Base-by-base conservation (phyloP, 2,113 vertebrate genomes). In the Laticauda laticaudata region DNA sequence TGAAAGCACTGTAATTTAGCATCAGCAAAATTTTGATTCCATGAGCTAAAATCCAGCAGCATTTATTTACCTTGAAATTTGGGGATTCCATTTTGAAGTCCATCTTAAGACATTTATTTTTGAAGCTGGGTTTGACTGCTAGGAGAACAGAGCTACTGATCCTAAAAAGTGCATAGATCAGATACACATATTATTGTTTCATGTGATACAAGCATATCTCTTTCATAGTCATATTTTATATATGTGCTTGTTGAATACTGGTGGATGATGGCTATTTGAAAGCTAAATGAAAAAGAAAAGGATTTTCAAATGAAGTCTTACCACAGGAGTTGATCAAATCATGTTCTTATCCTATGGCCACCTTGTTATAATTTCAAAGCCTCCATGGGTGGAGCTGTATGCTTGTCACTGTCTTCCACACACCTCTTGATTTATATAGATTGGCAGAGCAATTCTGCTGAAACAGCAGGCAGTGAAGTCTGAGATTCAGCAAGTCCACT, bases 401-500 rank as follows among this genome's bases (percentile, higher is more conserved):
- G 88, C 88, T 59, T 87, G 81, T 92, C 90, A 85, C 75, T 93
- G 87, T 93, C 93, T 93, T 91, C 64, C 45, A 85, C 24, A 53
- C 86, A 93, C 64, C 61, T 48, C 91, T 93, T 90, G 93, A 90
- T 94, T 90, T 57, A 94, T 87, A 75, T 88, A 8, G 88, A 90
- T 91, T 90, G 93, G 91, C 93, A 64, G 55, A 61, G n/a, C 81
- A 43, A 88, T 91, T 89, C 90, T 91, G 93, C 90, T 88, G 90
- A 91, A 90, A n/a, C 85, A 57, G 93, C 88, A 90, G 91, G 75
- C 91, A 43, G 69, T 69, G 34, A 48, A 34, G 93, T 48, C 57
- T 87, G 91, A 94, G 91, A 92, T 88, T 92, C 89, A 92, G 91
- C 18, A 90, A 85, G 86, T 87, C 89, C 93, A 85, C 64, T 90